Evolutionary conservation across 2,888 invertebrate species (phyloP), one percentile per base, ranked within the genome.

Genomic region (Drosophila mulleri): DNA sequence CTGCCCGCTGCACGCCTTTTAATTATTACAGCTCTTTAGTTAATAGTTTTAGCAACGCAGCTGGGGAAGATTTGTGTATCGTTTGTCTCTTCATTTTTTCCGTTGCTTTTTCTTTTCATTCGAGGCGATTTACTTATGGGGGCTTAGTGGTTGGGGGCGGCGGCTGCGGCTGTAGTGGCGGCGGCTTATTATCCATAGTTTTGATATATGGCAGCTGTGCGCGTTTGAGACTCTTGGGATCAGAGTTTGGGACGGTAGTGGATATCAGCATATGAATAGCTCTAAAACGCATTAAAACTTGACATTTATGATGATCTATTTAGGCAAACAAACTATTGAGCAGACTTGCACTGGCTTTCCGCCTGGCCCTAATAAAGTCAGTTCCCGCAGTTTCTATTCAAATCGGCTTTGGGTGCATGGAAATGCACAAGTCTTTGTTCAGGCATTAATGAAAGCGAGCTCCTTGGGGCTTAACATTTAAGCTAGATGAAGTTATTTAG

Each of bases 11-110:
- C 89, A 84, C 89, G 84, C 84, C 89, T 72, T 82, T 85, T 85
- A 89, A 85, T 85, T 85, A 85, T 85, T 85, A 72, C 80, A 89
- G 84, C 88, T 84, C 84, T 84, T 84, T 84, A 89, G 84, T 87
- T 85, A 85, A 85, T 85, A 85, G 84, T 82, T 84, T 89, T 88
- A 75, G 84, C 82, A 80, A 82, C 85, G 74, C 88, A 83, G 83
- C 83, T 87, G 83, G 84, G 78, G 73, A 64, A 60, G 83, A 88
- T 67, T 70, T 74, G 58, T 74, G 75, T 67, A 32, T 56, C 35
- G 44, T 53, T 29, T 54, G 18, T 42, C 50, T 63, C 16, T 41
- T 12, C 42, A 16, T 50, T 47, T 32, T 56, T 42, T 41, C 18
- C 8, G 29, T 11, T 35, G 16, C 37, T 16, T 39, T 39, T 16